Base-by-base conservation (phyloP, 2,888 invertebrate genomes). In the Muscina levida region DNA sequence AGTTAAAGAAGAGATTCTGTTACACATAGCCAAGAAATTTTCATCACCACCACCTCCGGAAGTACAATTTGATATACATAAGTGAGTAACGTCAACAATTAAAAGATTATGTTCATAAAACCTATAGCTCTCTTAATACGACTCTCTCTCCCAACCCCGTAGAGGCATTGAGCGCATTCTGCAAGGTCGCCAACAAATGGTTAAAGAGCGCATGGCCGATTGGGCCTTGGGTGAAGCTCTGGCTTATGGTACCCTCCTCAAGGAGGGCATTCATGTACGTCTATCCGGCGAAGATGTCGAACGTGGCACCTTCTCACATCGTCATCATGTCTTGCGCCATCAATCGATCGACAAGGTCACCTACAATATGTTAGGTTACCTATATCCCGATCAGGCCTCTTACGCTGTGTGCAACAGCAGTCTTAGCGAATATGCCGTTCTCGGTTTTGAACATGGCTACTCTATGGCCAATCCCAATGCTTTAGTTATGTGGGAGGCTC, bases 401-500 rank as follows among this genome's bases (percentile, higher is more conserved):
- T 99, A 99, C 93, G 97, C 97, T 11, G 98, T 99, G 13, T 98
- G 98, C 91, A 99, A 99, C 93, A 98, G 98, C 88, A 98, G 98
- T 10, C 94, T 99, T 44, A 99, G 98, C 5, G 99, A 99, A 92
- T 99, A 96, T 89, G 91, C 93, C 85, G 94, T 94, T 72, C 91
- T 94, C 91, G 98, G 99, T 79, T 99, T 99, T 91, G 99, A 99
- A 91, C 93, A 98, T 72, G 99, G 99, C 57, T 99, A 97, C 91
- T 98, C 98, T 0, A 97, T 98, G 94, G 97, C 98, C 68, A 98
- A 99, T 91, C 99, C 99, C 8, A 98, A 99, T 91, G 97, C 98
- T 0, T 91, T 99, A 84, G 98, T 99, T 0, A 93, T 96, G 82
- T 99, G 99, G 99, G 99, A 99, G 92, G 99, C 98, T 0, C 99